Base-by-base conservation (phyloP, 2,797 vertebrate species). In the Chaunax sp. region DNA sequence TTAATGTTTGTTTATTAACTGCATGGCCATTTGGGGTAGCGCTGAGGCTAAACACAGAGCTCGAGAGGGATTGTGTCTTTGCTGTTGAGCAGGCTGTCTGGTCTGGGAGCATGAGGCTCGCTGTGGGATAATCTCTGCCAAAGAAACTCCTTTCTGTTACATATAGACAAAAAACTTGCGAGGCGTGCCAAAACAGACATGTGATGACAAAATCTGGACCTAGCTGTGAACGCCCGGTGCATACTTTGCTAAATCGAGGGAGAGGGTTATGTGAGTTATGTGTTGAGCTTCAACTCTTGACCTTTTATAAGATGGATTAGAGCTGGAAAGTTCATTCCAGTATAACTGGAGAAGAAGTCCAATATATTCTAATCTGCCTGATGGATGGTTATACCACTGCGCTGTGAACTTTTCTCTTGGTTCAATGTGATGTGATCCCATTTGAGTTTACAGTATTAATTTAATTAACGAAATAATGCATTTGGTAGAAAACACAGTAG, bases 291-390 rank as follows among this genome's bases (percentile, higher is more conserved):
- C 75, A 78, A 64, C 69, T 62, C 61, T 18, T 53, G 66, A 83
- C 58, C 70, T 78, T 75, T 71, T 46, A 72, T 81, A 57, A 55
- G 55, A 70, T 23, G 64, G 56, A 81, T 76, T 65, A 72, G 19
- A 25, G 52, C 22, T 58, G 64, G 38, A 75, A 66, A 23, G 68
- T 71, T 68, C 54, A 64, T 26, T 38, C 18, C 51, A 57, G 46
- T 7, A 5, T 43, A 43, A 58, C 57, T 0, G 37, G n/a, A 47
- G 52, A 37, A 52, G 1, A 23, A 22, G 11, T 16, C n/a, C 53
- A 52, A 23, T 19, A 56, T 41, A n/a, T 35, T 74, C 61, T 46
- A n/a, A 52, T 62, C 58, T 52, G 22, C n/a, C 55, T 41, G 47
- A 58, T 1, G 11, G 26, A 67, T 53, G 33, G 18, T 38, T 41